Evolutionary conservation across 2,888 invertebrate genomes (phyloP), one percentile per base, ranked within the genome.

Genomic region (Pyrochroa serraticornis): DNA sequence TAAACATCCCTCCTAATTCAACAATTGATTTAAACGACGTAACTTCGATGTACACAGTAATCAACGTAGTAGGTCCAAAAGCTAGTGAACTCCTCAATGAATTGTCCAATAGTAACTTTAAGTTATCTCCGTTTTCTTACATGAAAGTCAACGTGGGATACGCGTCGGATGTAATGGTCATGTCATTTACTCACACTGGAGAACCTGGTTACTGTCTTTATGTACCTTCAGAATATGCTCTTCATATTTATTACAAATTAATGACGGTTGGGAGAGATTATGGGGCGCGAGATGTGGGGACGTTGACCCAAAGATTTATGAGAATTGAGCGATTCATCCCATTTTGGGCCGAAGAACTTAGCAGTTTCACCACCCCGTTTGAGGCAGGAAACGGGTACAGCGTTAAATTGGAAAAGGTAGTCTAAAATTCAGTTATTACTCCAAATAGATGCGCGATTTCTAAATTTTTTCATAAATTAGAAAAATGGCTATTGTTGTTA

Each of bases 51-150:
- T 89, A 88, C 72, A 88, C 88, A 0, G 88, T 88, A 10, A 82
- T 89, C 33, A 88, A 88, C 75, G 82, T 89, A 30, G 86, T 89
- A 50, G 89, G 89, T 2, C 89, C 89, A 1, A 88, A 88, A 79
- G 84, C 88, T 10, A 80, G 81, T 39, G 84, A 85, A 66, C 76
- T 89, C 32, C 77, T 89, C 49, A 83, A 82, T 30, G 87, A 88
- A 71, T 77, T 89, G 46, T 86, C 87, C 1, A 87, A 87, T 68
- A 83, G 83, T 12, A 82, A 85, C 63, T 82, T 88, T 64, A 81
- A 82, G 65, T 79, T 89, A 55, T 79, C 83, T 36, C 84, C 85
- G 1, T 88, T 88, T 76, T 85, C 86, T 1, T 87, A 86, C 69
- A 85, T 84, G 78, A 86, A 86, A 74, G 84, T 88, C 8, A 86